phyloP scores from a whole-genome alignment of 2,888 invertebrate species.

The Scaptomyza cyrtandrae region DNA sequence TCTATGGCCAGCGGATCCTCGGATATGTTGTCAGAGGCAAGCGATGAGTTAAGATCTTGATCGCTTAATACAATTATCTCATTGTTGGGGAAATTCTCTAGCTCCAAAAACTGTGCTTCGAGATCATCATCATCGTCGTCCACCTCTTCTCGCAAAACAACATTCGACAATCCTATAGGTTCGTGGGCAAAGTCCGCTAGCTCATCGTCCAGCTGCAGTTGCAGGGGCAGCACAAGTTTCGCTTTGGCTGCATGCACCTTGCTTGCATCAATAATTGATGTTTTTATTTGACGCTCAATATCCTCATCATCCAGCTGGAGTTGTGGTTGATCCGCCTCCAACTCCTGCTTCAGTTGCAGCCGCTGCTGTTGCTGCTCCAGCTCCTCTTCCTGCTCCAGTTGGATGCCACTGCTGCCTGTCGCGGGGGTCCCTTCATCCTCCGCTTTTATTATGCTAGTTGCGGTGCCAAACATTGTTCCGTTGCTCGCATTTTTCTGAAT shows the following conservation, averaged over 20 bases:
- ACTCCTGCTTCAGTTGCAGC: slow-evolving; percentile 21
- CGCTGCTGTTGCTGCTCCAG: background rate
- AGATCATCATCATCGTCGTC: slow-evolving; percentile 42
- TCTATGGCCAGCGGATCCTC: slow-evolving; percentile 85
- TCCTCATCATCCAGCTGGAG: slow-evolving; percentile 56
- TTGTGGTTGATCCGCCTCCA: slow-evolving; percentile 3
- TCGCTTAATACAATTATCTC: slow-evolving; percentile 81
- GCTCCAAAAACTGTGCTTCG: slow-evolving; percentile 74
- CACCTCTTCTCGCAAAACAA: background rate
- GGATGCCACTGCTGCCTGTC: slow-evolving; percentile 10
- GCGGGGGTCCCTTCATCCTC: slow-evolving; percentile 33
- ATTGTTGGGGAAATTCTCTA: slow-evolving; percentile 69
- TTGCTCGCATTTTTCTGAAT: slow-evolving; percentile 84
- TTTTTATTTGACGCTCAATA: slow-evolving; percentile 80
- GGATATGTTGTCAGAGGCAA: slow-evolving; percentile 77
- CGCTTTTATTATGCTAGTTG: slow-evolving; percentile 41
- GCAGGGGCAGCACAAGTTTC: slow-evolving; percentile 44
- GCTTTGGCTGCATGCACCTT: slow-evolving; percentile 63
- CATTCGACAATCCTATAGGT: slow-evolving; percentile 24
- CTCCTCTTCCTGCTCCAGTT: slow-evolving; percentile 11
- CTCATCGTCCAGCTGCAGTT: slow-evolving; percentile 65
- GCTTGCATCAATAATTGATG: slow-evolving; percentile 76
- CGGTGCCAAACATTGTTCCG: slow-evolving; percentile 81
- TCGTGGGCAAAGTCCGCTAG: slow-evolving; percentile 67
- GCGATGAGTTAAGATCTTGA: slow-evolving; percentile 75